Evolutionary conservation across 2,888 invertebrate species (phyloP), one percentile per base, ranked within the genome.

Genomic region (Lacanobia oleracea): DNA sequence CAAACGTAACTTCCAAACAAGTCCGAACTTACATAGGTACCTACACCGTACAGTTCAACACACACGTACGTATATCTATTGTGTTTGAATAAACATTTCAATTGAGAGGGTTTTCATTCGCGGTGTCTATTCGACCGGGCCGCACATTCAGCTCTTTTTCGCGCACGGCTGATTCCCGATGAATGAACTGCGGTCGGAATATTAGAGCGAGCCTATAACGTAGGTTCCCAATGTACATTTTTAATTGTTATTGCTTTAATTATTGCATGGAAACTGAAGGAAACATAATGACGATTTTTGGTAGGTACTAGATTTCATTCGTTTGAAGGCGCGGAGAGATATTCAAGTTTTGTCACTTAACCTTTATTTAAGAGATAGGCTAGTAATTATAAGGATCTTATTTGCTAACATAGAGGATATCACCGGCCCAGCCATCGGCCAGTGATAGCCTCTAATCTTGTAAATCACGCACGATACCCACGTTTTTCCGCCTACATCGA

Each of bases 1-100:
- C 10, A 10, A 56, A 33, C 33, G 0, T 10, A 10, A 56, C 40
- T 56, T 33, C 21, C n/a, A 51, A 51, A 43, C 18, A 57, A 67
- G 12, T 50, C 21, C 50, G 50, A 62, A 72, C 45, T 72, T 82
- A 85, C n/a, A 63, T 37, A 65, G 16, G 33, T 87, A 81, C n/a
- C n/a, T n/a, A n/a, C 82, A 88, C 1, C 27, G 33, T 27, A 63
- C 86, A 88, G 88, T 89, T 89, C 88, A 91, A 89, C 89, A 89
- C 89, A 91, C 66, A 64, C 43, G 48, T 89, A 83, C 70, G 63
- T 79, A 84, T 74, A 82, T 73, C 72, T 88, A 92, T 93, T 93
- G 92, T 94, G 91, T 94, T 93, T 92, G 93, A 90, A 93, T 92
- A 93, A 93, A 94, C 92, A 94, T 94, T 94, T 93, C 93, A 93